Conservation (phyloP, 2,797 vertebrate species). For the Melanotaenia boesemani region DNA sequence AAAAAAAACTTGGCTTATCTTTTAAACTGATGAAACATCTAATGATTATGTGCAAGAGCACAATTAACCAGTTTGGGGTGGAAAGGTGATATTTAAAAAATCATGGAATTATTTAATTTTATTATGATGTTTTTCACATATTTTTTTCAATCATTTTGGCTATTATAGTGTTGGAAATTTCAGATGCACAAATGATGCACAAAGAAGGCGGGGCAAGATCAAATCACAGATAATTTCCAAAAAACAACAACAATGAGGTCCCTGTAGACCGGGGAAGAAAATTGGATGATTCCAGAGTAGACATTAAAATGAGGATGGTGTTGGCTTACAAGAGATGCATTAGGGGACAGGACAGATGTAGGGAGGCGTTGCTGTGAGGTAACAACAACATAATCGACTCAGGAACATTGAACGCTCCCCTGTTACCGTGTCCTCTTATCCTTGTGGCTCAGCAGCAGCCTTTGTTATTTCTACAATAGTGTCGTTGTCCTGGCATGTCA, state of each 20-base stretch:
- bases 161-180: background rate
- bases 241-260: conserved; percentile 1
- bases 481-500: conserved; percentile 75
- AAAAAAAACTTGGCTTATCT: too few relatives aligned
- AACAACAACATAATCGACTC: conserved; percentile 80
- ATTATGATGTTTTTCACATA: background rate
- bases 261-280: conserved; percentile 32
- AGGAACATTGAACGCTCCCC: conserved; percentile 72
- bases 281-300: conserved; percentile 40
- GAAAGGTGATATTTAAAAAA: background rate
- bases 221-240: conserved; percentile 13
- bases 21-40: background rate
- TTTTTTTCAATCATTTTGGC: background rate
- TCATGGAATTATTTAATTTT: background rate
- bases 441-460: conserved; percentile 73
- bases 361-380: conserved; percentile 60
- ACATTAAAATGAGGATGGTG: conserved; percentile 23
- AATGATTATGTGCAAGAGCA: background rate
- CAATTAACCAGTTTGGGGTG: background rate
- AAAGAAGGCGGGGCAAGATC: background rate
- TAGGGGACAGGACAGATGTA: conserved; percentile 66
- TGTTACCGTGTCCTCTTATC: conserved; percentile 78
- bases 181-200: background rate
- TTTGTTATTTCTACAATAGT: conserved; percentile 77
- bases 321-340: conserved; percentile 52